Evolutionary conservation across 2,888 invertebrate genomes (phyloP).

Genomic region (Sesia apiformis): DNA sequence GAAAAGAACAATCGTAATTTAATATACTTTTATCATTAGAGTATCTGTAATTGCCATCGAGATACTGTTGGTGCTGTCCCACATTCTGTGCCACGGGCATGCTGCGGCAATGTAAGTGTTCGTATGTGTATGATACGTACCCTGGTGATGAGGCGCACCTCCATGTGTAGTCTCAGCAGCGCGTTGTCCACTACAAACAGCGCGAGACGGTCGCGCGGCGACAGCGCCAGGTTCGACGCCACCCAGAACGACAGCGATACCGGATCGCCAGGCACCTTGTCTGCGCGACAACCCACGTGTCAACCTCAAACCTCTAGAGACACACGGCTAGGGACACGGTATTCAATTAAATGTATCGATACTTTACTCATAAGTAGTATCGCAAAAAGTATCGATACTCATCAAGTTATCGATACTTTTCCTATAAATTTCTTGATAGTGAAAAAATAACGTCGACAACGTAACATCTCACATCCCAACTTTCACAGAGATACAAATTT

Average conservation of each 20-base stretch:
- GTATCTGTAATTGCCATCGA: background rate
- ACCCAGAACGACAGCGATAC: constrained; percentile 66
- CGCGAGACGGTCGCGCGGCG: constrained; percentile 44
- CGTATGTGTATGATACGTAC: constrained; percentile 16
- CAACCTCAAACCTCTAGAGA: background rate
- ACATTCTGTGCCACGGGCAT: background rate
- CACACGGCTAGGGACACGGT: too few relatives aligned
- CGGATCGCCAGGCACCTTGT: constrained; percentile 44
- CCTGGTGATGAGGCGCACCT: constrained; percentile 31
- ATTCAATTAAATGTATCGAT: too few relatives aligned
- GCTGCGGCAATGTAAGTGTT: background rate
- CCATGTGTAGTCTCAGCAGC: constrained; percentile 54
- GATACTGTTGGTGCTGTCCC: background rate
- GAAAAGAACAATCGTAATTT: too few relatives aligned
- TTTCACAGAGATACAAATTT: too few relatives aligned
- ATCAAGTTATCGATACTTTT: too few relatives aligned
- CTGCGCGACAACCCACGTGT: constrained; percentile 10
- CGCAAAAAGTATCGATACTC: too few relatives aligned
- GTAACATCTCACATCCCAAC: too few relatives aligned
- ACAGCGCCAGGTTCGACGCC: constrained; percentile 55
- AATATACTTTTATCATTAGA: too few relatives aligned
- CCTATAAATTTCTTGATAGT: too few relatives aligned
- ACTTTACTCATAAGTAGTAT: too few relatives aligned
- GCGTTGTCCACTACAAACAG: constrained; percentile 52
- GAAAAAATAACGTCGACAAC: too few relatives aligned